These are phyloP conservation scores for Actinopyga echinites DNA, from an alignment of 53 echinoderm and acorn worm species.

Conservation along the genomic window DNA sequence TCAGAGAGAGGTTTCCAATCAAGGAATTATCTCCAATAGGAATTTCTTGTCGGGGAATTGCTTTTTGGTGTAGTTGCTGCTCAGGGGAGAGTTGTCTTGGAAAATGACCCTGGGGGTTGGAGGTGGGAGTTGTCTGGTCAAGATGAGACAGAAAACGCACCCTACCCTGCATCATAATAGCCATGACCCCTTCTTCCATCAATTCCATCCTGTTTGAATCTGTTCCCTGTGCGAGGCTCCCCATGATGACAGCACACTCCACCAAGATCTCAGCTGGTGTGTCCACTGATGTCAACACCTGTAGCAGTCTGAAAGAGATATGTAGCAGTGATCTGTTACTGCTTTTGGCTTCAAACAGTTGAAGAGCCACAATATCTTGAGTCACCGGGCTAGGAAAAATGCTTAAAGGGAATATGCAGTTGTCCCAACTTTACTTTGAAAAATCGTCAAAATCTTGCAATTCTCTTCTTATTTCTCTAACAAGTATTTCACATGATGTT, in stretches of 20 bases:
- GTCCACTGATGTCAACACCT: slow-evolving; percentile 74
- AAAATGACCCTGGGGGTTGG: too few relatives aligned
- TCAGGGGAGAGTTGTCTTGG: too few relatives aligned
- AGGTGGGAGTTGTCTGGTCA: too few relatives aligned
- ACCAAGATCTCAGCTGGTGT: slow-evolving; percentile 78
- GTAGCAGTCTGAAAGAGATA: slow-evolving; percentile 67
- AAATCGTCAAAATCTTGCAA: too few relatives aligned
- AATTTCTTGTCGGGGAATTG: too few relatives aligned
- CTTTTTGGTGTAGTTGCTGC: too few relatives aligned
- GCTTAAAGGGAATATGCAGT: too few relatives aligned
- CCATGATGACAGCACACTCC: slow-evolving; percentile 86
- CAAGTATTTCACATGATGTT: too few relatives aligned
- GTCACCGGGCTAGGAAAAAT: neutral
- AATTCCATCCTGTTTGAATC: slow-evolving; percentile 81
- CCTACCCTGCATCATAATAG: slow-evolving; percentile 85
- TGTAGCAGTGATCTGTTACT: neutral
- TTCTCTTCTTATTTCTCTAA: too few relatives aligned
- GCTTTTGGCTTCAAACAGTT: neutral
- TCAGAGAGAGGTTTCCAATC: too few relatives aligned
- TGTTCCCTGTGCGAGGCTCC: slow-evolving; percentile 92
- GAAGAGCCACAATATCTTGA: neutral
- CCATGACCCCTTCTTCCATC: slow-evolving; percentile 81
- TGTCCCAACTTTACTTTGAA: too few relatives aligned
- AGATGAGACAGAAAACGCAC: neutral
- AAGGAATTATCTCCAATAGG: too few relatives aligned